A percentile compares a stretch with the other conserved stretches of the same genome.
Evolutionary conservation across 2,888 invertebrate species (phyloP).

Genomic region (Scaptomyza caliginosa): DNA sequence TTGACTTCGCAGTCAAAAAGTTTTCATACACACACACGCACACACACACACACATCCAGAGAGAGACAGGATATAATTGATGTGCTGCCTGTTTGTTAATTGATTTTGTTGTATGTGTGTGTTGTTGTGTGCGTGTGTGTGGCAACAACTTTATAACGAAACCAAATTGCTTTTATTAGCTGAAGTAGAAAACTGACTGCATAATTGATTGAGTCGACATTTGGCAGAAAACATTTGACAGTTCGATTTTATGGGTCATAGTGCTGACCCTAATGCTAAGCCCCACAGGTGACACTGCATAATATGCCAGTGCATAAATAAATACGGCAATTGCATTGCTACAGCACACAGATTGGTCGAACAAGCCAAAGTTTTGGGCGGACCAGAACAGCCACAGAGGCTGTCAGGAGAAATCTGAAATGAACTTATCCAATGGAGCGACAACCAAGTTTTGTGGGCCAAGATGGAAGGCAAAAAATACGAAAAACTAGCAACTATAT

Average conservation of each 20-base stretch:
- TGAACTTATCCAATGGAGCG: constrained; percentile 36
- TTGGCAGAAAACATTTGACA: constrained; percentile 21
- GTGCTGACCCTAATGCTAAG: constrained; percentile 18
- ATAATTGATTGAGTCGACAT: constrained; percentile 53
- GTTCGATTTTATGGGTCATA: constrained; percentile 26
- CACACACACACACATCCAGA: constrained; percentile 7
- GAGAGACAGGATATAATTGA: constrained; percentile 55
- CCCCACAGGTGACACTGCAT: constrained; percentile 25
- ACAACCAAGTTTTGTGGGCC: constrained; percentile 15
- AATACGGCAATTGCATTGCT: constrained; percentile 19
- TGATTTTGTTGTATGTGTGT: constrained; percentile 54
- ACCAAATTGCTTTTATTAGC: constrained; percentile 66
- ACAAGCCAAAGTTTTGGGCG: constrained; percentile 3
- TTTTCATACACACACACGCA: constrained; percentile 31
- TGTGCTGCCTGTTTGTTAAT: constrained; percentile 67
- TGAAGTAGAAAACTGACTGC: constrained; percentile 42
- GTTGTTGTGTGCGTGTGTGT: constrained; percentile 23
- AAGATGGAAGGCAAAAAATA: constrained; percentile 8
- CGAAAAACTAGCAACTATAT: constrained; percentile 39
- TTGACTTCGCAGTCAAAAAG: constrained; percentile 61
- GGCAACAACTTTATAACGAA: constrained; percentile 39
- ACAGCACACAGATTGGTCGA: too few relatives aligned
- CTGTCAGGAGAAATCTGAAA: constrained; percentile 28
- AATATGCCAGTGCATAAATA: constrained; percentile 16
- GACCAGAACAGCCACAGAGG: constrained; percentile 32